These are phyloP conservation scores for Myiothlypis coronata DNA, from an alignment of 2,797 vertebrate genomes.

Conservation along the genomic window DNA sequence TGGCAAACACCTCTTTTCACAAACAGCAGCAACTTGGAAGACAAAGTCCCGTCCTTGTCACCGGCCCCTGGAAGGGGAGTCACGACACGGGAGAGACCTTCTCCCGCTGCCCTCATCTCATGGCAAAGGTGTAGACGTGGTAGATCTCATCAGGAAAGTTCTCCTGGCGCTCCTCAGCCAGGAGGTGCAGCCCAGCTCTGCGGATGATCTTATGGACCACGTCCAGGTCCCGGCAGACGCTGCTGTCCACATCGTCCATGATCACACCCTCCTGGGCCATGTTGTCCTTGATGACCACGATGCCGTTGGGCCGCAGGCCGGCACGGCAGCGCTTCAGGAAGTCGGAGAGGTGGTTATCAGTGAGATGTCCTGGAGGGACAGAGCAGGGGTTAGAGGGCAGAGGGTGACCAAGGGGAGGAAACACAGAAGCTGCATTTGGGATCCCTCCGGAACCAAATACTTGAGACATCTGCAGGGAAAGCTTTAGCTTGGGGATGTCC, in stretches of 20 bases:
- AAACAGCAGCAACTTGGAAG: constrained; percentile 16
- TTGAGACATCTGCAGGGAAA: not conserved
- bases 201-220: constrained; percentile 79
- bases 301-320: constrained; percentile 83
- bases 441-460: not conserved
- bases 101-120: constrained; percentile 78
- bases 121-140: constrained; percentile 89
- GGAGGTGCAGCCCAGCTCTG: constrained; percentile 81
- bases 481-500: not conserved
- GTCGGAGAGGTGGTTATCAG: constrained; percentile 86
- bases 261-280: constrained; percentile 92
- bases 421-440: not conserved
- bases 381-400: not conserved
- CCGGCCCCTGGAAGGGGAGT: not conserved
- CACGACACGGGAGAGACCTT: not conserved
- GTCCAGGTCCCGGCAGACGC: constrained; percentile 87
- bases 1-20: constrained; percentile 39
- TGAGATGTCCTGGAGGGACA: constrained; percentile 85
- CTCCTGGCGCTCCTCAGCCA: constrained; percentile 87
- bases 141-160: constrained; percentile 96
- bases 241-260: constrained; percentile 96
- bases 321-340: constrained; percentile 87
- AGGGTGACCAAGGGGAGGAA: not conserved
- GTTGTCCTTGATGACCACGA: constrained; percentile 95
- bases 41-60: not conserved